These are phyloP conservation scores for Cantharis nigra DNA, from an alignment of 2,888 invertebrate genomes.

Conservation along the genomic window DNA sequence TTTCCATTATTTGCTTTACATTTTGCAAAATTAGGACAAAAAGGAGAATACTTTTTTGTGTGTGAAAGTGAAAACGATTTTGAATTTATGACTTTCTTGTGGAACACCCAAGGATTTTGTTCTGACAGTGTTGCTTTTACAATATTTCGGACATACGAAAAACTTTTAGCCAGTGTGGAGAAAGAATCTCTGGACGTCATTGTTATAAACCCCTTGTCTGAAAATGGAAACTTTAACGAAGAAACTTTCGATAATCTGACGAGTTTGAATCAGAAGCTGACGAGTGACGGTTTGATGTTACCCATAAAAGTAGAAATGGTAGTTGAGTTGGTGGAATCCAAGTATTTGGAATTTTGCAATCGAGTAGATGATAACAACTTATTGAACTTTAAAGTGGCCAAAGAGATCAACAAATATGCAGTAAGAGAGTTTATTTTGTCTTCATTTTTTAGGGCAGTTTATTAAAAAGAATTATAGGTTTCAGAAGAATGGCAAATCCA, in stretches of 20 bases:
- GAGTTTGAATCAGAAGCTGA: slow-evolving; percentile 47
- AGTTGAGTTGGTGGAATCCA: slow-evolving; percentile 64
- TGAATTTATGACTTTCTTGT: slow-evolving; percentile 49
- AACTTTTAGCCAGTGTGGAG: slow-evolving; percentile 20
- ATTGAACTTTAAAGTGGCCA: slow-evolving; percentile 60
- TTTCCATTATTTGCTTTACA: slow-evolving; percentile 68
- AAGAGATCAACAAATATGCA: slow-evolving; percentile 64
- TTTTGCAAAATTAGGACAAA: slow-evolving; percentile 59
- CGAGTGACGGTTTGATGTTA: slow-evolving; percentile 39
- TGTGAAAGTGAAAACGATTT: slow-evolving; percentile 53
- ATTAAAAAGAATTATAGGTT: too few species aligned
- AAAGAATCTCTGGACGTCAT: slow-evolving; percentile 59
- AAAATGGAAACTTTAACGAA: slow-evolving; percentile 63
- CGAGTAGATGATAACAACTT: slow-evolving; percentile 62
- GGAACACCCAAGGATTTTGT: neutral
- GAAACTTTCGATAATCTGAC: slow-evolving; percentile 46
- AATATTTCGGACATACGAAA: neutral
- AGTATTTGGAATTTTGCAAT: slow-evolving; percentile 64
- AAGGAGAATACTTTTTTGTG: slow-evolving; percentile 47
- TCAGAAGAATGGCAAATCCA: slow-evolving; percentile 62
- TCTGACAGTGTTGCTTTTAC: neutral
- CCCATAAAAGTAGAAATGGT: slow-evolving; percentile 61
- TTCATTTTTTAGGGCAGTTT: too few species aligned
- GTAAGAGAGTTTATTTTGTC: slow-evolving; percentile 50
- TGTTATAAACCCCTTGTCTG: slow-evolving; percentile 60